phyloP scores from a whole-genome alignment of 2,888 invertebrate species.

The Chymomyza caudatula region DNA sequence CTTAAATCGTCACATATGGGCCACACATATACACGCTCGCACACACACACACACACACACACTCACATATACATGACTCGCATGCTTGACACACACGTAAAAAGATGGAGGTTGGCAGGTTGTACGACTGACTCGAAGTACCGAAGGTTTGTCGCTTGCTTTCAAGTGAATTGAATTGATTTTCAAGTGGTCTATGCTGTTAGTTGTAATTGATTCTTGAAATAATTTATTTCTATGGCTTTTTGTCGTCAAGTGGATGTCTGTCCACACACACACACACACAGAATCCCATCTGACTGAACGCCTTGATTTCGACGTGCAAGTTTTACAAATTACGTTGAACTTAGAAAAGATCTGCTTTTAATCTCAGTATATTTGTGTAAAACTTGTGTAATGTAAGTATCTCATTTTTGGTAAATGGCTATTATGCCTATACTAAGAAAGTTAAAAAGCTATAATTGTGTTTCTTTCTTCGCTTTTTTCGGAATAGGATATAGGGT shows the following conservation, averaged over 20 bases:
- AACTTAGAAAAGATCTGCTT: too few relatives aligned
- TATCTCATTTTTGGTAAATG: too few relatives aligned
- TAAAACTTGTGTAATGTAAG: too few relatives aligned
- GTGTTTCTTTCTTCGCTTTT: too few relatives aligned
- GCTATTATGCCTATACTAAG: too few relatives aligned
- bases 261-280: neutral
- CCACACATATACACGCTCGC: slow-evolving; percentile 25
- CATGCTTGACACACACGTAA: too few relatives aligned
- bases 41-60: slow-evolving; percentile 1
- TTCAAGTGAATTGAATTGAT: slow-evolving; percentile 66
- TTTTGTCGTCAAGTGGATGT: slow-evolving; percentile 51
- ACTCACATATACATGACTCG: too few relatives aligned
- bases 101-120: too few relatives aligned
- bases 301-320: slow-evolving; percentile 14
- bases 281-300: neutral
- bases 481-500: too few relatives aligned
- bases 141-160: neutral
- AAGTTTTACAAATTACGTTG: slow-evolving; percentile 42
- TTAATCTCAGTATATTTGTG: too few relatives aligned
- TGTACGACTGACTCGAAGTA: too few relatives aligned
- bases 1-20: slow-evolving; percentile 61
- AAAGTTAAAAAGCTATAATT: too few relatives aligned
- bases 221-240: slow-evolving; percentile 64
- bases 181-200: slow-evolving; percentile 61
- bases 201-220: slow-evolving; percentile 53